Base-by-base conservation (phyloP, 2,113 vertebrate genomes). In the Actenoides lindsayi region DNA sequence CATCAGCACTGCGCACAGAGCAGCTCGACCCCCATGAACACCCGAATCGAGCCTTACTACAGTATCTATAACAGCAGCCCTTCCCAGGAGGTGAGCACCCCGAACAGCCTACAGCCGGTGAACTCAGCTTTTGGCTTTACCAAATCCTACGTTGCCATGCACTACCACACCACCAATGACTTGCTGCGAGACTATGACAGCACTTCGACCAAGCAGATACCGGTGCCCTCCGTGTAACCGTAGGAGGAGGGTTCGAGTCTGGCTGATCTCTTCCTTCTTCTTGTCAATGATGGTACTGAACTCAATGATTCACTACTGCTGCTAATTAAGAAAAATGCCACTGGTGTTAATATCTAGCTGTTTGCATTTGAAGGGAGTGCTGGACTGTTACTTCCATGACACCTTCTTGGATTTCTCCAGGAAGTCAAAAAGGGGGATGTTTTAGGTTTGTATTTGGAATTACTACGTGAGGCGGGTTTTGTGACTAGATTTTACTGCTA, bases 41-140 rank as follows among this genome's bases (percentile, higher is more conserved):
- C 99, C 6, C 99, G 99, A 25, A 98, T 99, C 4, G 99, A 99
- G 90, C 99, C 99, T 37, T 99, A 99, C 94, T 99, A 99, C 96
- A 99, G 99, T 78, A 99, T 99, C 93, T 99, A 99, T 69, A 99
- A 99, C 97, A 99, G 99, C 98, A 99, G 96, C 91, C 99, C 98
- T 73, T 98, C 98, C 24, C 98, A 95, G 44, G 98, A 98, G 53
- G 97, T 87, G 41, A 99, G 98, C 97, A 98, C 98, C 27, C 99
- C 99, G 0, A 98, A 96, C 18, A 98, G 98, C 97, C 93, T 99
- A 37, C 99, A 99, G 94, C 99, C 98, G 0, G 95, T 97, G 13
- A 98, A 96, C 96, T 98, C 98, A 8, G 94, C 98, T 2, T 99
- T 99, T 6, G 98, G 97, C 16, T 99, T 99, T 78, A 97, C 99